These are phyloP conservation scores for Nemotelus pantherinus DNA, from an alignment of 2,888 invertebrate species.

Conservation along the genomic window DNA sequence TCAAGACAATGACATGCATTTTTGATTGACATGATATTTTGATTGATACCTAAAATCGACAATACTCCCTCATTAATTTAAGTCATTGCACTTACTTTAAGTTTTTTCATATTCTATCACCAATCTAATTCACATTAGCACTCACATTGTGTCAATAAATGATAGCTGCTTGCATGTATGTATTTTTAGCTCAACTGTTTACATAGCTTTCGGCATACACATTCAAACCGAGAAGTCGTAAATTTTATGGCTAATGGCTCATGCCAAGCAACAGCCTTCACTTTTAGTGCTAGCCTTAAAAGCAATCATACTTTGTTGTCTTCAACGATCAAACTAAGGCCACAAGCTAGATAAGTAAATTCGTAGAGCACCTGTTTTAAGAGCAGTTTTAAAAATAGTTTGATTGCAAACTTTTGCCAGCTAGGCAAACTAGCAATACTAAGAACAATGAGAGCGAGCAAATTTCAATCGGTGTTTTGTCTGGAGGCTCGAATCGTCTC, in stretches of 20 bases:
- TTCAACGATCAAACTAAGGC: background rate
- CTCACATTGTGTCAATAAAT: conserved; percentile 3
- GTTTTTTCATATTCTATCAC: no score
- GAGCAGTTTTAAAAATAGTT: conserved; percentile 16
- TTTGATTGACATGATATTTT: no score
- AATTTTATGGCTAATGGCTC: conserved; percentile 51
- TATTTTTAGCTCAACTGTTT: conserved; percentile 18
- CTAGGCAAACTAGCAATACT: background rate
- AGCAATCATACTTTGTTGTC: conserved; percentile 27
- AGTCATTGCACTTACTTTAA: no score
- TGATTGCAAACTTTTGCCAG: background rate
- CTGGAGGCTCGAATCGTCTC: background rate
- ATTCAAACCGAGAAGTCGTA: conserved; percentile 45
- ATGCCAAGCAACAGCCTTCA: conserved; percentile 45
- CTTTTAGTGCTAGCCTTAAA: conserved; percentile 34
- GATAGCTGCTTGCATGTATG: conserved; percentile 32
- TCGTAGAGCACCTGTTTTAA: conserved; percentile 34
- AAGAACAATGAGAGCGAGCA: conserved; percentile 23
- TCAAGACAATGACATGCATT: no score
- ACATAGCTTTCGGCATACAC: conserved; percentile 26
- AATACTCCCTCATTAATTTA: no score
- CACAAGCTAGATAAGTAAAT: conserved; percentile 34
- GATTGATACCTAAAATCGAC: no score
- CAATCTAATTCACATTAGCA: no score
- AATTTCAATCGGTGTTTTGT: conserved; percentile 31